A percentile compares a stretch with the other conserved stretches of the same genome.
Evolutionary conservation across 2,797 vertebrate species (phyloP).

Genomic region (Aythya fuligula): DNA sequence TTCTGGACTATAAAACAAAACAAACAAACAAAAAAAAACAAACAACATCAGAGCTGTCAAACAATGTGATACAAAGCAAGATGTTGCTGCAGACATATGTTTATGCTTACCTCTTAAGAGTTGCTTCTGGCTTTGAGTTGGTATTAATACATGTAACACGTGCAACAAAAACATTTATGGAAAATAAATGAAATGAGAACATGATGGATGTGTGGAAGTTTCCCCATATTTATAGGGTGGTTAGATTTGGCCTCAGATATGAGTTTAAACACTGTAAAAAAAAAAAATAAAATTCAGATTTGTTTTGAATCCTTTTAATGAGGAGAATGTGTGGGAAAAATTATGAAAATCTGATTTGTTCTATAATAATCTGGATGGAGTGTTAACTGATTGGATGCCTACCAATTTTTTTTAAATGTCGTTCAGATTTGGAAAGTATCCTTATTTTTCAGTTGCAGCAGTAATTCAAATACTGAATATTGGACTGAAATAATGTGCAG

Average conservation of each 20-base stretch:
- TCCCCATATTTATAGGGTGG: background rate
- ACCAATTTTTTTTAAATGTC: background rate
- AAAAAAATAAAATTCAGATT: background rate
- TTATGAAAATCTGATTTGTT: background rate
- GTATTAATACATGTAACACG: accelerated
- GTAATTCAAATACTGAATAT: background rate
- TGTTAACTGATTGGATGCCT: background rate
- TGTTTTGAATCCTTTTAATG: background rate
- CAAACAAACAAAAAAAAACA: too few species aligned
- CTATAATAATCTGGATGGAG: background rate
- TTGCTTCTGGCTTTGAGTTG: background rate
- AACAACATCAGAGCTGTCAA: background rate
- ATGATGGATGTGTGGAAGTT: background rate
- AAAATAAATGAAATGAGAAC: background rate
- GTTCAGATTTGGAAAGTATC: background rate
- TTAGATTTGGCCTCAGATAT: background rate
- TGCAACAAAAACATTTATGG: background rate
- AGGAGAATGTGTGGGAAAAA: background rate
- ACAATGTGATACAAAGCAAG: background rate
- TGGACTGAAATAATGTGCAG: background rate
- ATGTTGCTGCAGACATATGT: background rate
- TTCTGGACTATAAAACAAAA: background rate
- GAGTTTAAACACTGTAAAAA: background rate
- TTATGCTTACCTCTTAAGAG: background rate
- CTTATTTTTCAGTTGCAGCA: background rate